Evolutionary conservation across 2,797 vertebrate species (phyloP), one percentile per base, ranked within the genome.

Genomic region (Basileuterus tristriatus): DNA sequence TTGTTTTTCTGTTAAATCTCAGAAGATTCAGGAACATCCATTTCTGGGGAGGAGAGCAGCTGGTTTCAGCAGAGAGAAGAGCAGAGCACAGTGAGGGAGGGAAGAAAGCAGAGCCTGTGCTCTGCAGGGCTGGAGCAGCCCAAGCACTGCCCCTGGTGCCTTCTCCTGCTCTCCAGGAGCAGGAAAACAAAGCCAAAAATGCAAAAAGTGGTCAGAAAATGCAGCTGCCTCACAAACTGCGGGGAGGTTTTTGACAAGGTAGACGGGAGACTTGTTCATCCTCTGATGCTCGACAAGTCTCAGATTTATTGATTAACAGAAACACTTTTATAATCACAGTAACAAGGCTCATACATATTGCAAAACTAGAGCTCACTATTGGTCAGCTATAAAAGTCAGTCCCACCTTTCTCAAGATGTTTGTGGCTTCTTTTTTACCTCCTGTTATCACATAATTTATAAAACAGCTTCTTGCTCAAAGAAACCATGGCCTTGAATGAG

Each of bases 181-280:
- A 70, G 44, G 9, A 47, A 85, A 80, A 29, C 0, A 0, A 67
- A 67, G 32, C 23, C 44, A 67, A 43, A 76, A 76, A 59, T 18
- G 9, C 12, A 2, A 11, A 8, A 3, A 83, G 32, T 0, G 0
- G 2, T 3, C 52, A 47, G 36, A 46, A 71, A 56, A 20, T 0
- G 15, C 82, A 70, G 21, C 26, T 67, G 47, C 26, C 21, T 6
- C 2, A 1, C 18, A 9, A 37, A 12, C 36, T 15, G 47, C 60
- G 32, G 20, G 80, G 53, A 4, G 15, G 18, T 8, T 46, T 24
- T 65, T 3, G 34, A 36, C 34, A 36, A 36, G 34, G 34, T 36
- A 36, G 34, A 36, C 34, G 34, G 34, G 34, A 36, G 34, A 36
- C 34, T 36, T 36, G 36, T 36, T 36, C 36, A 36, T 36, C 36